Base-by-base conservation (phyloP, 92 coral and sea anemone genomes). In the Ricordea florida region DNA sequence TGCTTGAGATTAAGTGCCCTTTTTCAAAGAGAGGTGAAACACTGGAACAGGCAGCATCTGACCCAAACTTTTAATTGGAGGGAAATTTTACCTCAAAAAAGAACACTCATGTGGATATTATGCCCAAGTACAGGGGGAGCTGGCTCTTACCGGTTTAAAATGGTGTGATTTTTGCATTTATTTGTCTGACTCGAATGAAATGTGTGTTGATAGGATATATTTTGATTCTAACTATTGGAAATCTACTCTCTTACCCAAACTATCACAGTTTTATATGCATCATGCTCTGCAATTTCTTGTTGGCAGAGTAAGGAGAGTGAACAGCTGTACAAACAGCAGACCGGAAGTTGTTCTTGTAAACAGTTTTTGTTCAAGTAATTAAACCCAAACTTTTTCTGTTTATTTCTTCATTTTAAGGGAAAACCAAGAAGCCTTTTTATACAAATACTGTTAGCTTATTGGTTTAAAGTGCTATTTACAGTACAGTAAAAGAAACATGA, bases 1-100 rank as follows among this genome's bases (percentile, higher is more conserved):
- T 72, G 23, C 75, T 85, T 48, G 83, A 74, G 48, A 78, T 85
- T 0, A 70, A 85, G 65, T 69, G 69, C 47, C 85, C 80, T 13
- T 74, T 83, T 62, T 4, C 65, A 57, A 72, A 74, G 35, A 66
- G 55, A 65, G 57, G 26, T 29, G 58, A 59, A 7, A 53, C 61
- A 13, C 16, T 80, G 10, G 69, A 58, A 24, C 62, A 83, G 49
- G 87, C 74, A 9, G 62, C 36, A 10, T 37, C 17, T 11, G 72
- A 70, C 34, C 63, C 23, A 30, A 49, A 45, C 32, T 70, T 71
- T 37, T 69, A n/a, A 21, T 49, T 21, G 82, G 48, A 14, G 73
- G 37, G 5, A 62, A 62, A 0, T 42, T 60, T 57, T 57, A 31
- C 43, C 44, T 81, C 13, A 81, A 81, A 52, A 72, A 24, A 38